Evolutionary conservation across 2,888 invertebrate species (phyloP), one percentile per base, ranked within the genome.

Genomic region (Philopedon plagiatum): DNA sequence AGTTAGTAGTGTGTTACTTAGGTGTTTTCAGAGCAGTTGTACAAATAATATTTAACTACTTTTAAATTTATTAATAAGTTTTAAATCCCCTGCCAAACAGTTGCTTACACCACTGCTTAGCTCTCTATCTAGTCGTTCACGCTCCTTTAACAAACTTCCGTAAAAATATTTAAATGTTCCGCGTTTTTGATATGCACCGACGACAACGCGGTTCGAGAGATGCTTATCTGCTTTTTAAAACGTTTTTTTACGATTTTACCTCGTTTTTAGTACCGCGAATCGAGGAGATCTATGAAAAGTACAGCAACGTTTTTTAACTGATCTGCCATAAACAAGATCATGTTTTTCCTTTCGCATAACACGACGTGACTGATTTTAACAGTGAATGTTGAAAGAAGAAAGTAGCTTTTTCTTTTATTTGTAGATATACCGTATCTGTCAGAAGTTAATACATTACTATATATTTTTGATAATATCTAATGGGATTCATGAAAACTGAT

Each of bases 101-200:
- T 15, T 9, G 18, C 7, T 23, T 58, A 58, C 64, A 29, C 65
- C 54, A 54, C 41, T 65, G 54, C n/a, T 63, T 51, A 39, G 37
- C 13, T 60, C 19, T 58, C 74, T 68, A 75, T 75, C 72, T 71
- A 76, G 76, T 73, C 66, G 77, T 81, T 81, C 77, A 81, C 81
- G 81, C 79, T 81, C 76, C 77, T 57, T 73, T 75, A 70, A 73
- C 78, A 75, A 76, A 79, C 79, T 80, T 81, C 81, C 82, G 81
- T 80, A 77, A 79, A 81, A 81, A 80, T 80, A 58, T 81, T 78
- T 77, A 80, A 79, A 78, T 78, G 76, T 80, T 78, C 75, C 77
- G 77, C 78, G 78, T 79, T 78, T 80, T 78, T 77, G 79, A 76
- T 76, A 80, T 78, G 80, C 79, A 71, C 75, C 76, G 77, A 44